Conservation (phyloP, 2,113 vertebrate genomes). For the Microcebus ravelobensis region DNA sequence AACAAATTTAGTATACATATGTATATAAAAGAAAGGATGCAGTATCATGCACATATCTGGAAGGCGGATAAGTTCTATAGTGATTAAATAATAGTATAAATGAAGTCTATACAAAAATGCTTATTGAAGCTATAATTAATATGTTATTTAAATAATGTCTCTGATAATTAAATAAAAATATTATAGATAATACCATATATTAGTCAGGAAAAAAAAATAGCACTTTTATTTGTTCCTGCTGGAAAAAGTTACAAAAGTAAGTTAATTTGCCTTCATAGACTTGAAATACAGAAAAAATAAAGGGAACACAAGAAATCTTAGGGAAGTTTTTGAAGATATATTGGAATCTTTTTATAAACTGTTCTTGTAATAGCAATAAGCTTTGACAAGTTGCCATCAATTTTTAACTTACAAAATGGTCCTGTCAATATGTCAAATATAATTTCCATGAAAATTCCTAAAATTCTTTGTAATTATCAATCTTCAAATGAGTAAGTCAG, state of each 20-base stretch:
- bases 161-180: neutral
- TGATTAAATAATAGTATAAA: neutral
- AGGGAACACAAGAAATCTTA: neutral
- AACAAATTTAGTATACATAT: neutral
- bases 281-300: neutral
- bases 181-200: neutral
- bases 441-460: neutral
- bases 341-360: neutral
- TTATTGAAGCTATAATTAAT: neutral
- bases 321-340: neutral
- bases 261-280: neutral
- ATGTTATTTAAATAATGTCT: neutral
- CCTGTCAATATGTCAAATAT: too few species aligned
- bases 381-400: neutral
- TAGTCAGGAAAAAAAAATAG: neutral
- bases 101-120: neutral
- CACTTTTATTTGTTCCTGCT: neutral
- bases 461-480: neutral
- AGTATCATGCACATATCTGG: neutral
- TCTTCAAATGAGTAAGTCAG: neutral
- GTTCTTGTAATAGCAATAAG: neutral
- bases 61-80: neutral
- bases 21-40: neutral
- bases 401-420: neutral
- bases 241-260: neutral